Evolutionary conservation across 2,888 invertebrate species (phyloP).

Genomic region (Drosophila seclusa): DNA sequence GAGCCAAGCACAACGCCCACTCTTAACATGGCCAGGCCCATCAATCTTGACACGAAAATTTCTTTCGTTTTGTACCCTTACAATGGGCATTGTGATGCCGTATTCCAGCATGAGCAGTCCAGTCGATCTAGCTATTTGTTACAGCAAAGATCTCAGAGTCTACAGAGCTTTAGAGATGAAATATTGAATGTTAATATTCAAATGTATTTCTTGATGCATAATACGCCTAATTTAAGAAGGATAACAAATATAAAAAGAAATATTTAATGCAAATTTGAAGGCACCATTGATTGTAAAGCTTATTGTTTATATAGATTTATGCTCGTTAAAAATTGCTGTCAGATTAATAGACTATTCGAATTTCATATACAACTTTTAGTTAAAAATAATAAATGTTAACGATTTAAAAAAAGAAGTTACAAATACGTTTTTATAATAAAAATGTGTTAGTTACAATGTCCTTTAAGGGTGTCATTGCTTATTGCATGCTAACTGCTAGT

Average conservation of each 20-base stretch:
- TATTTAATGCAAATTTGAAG: neutral
- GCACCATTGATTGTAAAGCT: neutral
- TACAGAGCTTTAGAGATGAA: neutral
- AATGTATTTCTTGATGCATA: neutral
- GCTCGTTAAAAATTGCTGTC: neutral
- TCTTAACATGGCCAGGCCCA: constrained; percentile 46
- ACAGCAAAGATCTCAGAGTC: neutral
- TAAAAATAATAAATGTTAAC: neutral
- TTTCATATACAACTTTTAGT: neutral
- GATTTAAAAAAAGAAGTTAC: neutral
- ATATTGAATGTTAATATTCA: neutral
- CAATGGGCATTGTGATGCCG: neutral
- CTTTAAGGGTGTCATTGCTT: neutral
- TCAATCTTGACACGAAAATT: constrained; percentile 66
- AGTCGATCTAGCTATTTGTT: neutral
- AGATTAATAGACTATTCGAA: neutral
- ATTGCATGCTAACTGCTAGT: neutral
- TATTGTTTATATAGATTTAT: neutral
- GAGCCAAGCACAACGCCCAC: constrained; percentile 68
- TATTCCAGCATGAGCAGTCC: neutral
- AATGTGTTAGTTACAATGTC: neutral
- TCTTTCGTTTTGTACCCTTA: constrained; percentile 21
- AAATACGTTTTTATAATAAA: neutral
- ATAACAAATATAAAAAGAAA: neutral
- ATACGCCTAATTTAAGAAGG: neutral